Evolutionary conservation across 2,888 invertebrate species (phyloP), one percentile per base, ranked within the genome.

Genomic region (Mesodorylaimus sp.): DNA sequence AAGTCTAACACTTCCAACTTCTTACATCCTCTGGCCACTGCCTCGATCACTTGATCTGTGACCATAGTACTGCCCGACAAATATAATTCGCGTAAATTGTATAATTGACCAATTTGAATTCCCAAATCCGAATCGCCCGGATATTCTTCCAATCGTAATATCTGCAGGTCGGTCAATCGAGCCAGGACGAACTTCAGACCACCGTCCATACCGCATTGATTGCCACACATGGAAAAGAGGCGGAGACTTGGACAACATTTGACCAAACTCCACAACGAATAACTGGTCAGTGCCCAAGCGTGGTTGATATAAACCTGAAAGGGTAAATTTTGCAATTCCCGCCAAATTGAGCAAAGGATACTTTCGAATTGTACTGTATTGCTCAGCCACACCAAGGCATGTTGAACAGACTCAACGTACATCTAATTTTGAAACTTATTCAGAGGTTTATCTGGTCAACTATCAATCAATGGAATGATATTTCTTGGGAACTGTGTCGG

Each of bases 251-350:
- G 48, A 23, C 48, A 48, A 29, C 48, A 48, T 5, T 43, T 41
- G 2, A 44, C 23, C 3, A 48, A 24, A 27, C 23, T 27, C 16
- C 46, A 25, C 27, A 48, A 26, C 25, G 23, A 23, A 45, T 48
- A 48, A 21, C 48, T 37, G n/a, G 48, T 48, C 32, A 48, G 21
- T 7, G 41, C 41, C 32, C 37, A 25, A 21, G 48, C 48, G 41
- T 26, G 24, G 28, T 48, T 44, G n/a, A 48, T 24, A 23, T 48
- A 29, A 23, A 48, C 47, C 42, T 41, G 42, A 41, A 10, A 41
- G n/a, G n/a, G n/a, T n/a, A n/a, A n/a, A n/a, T n/a, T n/a, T n/a
- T n/a, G n/a, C n/a, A n/a, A n/a, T n/a, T n/a, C n/a, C n/a, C n/a
- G n/a, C n/a, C n/a, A n/a, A n/a, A n/a, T n/a, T n/a, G n/a, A n/a